phyloP scores from a whole-genome alignment of 2,797 vertebrate species.

The Trichosurus vulpecula region DNA sequence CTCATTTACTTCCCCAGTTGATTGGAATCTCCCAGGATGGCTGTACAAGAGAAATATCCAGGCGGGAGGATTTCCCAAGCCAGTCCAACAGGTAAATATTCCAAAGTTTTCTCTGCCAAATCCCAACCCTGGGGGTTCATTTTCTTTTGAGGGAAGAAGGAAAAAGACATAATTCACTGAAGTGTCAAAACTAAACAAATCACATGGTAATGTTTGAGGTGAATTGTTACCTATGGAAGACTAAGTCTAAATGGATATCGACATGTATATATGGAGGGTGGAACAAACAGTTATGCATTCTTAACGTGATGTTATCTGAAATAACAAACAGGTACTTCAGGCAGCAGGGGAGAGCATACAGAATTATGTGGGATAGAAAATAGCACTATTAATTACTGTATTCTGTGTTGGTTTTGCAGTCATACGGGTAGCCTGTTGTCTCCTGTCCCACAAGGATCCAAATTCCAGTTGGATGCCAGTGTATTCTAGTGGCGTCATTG shows the following conservation, averaged over 20 bases:
- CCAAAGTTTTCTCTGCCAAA: constrained; percentile 53
- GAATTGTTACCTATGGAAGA: constrained; percentile 1
- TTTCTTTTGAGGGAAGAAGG: constrained; percentile 55
- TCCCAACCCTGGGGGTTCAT: constrained; percentile 41
- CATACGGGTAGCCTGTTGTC: constrained; percentile 51
- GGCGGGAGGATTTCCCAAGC: constrained; percentile 77
- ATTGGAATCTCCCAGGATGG: constrained; percentile 70
- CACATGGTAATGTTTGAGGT: background rate
- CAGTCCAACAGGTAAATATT: constrained; percentile 71
- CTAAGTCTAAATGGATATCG: constrained; percentile 44
- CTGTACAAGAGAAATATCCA: constrained; percentile 79
- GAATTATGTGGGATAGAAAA: constrained; percentile 61
- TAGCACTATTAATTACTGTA: constrained; percentile 61
- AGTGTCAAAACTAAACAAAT: constrained; percentile 42
- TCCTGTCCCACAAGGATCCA: constrained; percentile 53
- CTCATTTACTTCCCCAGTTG: constrained; percentile 55
- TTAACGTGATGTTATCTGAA: constrained; percentile 35
- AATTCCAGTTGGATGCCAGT: constrained; percentile 61
- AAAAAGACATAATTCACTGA: constrained; percentile 50
- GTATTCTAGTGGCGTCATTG: constrained; percentile 30
- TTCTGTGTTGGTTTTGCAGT: constrained; percentile 66
- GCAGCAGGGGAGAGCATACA: constrained; percentile 27
- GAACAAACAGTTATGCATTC: constrained; percentile 32
- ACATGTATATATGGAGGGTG: constrained; percentile 29
- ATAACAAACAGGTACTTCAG: constrained; percentile 41